Conservation (phyloP, 2,888 invertebrate species). For the Aphodius granarius region DNA sequence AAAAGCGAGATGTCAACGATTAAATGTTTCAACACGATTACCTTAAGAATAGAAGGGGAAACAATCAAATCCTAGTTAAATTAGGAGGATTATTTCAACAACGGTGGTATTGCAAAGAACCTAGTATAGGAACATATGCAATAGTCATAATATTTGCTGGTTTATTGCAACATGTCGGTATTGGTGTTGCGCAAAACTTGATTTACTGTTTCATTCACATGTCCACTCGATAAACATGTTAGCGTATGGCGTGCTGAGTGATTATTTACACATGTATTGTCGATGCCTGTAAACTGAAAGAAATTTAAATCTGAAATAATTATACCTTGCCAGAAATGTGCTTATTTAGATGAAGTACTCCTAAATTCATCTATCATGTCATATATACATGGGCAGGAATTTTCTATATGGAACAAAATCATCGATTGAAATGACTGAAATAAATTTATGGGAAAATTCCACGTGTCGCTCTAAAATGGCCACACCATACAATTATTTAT, state of each 20-base stretch:
- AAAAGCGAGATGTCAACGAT: background rate
- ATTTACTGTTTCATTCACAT: slow-evolving; percentile 10
- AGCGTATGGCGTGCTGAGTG: background rate
- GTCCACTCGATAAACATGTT: slow-evolving; percentile 4
- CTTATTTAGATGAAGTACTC: background rate
- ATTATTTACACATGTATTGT: background rate
- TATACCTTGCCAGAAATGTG: background rate
- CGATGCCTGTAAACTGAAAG: background rate
- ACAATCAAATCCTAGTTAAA: background rate
- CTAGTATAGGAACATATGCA: background rate
- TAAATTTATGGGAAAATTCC: too few species aligned
- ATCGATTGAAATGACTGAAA: too few species aligned
- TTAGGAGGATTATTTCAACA: background rate
- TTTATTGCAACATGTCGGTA: background rate
- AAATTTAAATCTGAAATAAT: background rate
- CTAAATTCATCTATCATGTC: too few species aligned
- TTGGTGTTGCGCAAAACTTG: background rate
- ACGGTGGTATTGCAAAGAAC: background rate
- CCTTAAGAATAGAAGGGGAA: background rate
- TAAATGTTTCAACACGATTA: background rate
- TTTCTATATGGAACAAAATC: too few species aligned
- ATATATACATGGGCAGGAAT: too few species aligned
- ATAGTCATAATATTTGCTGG: slow-evolving; percentile 10
- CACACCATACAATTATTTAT: background rate
- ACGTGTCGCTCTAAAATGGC: background rate